phyloP scores from a whole-genome alignment of 2,113 vertebrate species.

The Ptyas mucosa region DNA sequence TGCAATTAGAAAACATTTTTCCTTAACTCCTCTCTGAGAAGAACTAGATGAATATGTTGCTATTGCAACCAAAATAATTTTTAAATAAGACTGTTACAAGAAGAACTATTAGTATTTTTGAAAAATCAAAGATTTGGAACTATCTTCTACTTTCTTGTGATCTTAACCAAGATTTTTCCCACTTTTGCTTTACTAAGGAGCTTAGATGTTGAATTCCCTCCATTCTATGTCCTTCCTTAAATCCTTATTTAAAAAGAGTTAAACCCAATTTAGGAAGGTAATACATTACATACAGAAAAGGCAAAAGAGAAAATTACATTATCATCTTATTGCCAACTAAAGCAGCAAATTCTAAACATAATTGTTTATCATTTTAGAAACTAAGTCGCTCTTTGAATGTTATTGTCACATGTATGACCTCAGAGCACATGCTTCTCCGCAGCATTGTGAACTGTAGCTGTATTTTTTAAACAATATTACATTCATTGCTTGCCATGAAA shows the following conservation, averaged over 20 bases:
- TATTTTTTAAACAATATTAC: neutral
- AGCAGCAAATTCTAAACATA: neutral
- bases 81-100: conserved; percentile 11
- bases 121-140: conserved; percentile 19
- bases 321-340: neutral
- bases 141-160: neutral
- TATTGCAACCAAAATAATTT: conserved; percentile 23
- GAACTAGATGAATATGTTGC: conserved; percentile 26
- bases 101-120: neutral
- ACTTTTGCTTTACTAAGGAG: neutral
- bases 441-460: no score
- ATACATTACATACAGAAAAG: neutral
- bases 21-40: conserved; percentile 15
- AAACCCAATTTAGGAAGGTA: neutral
- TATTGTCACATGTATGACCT: neutral
- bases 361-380: neutral
- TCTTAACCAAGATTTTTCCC: neutral
- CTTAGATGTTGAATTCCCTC: conserved; percentile 24
- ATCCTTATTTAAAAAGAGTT: neutral
- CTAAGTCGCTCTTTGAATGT: neutral
- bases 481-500: neutral
- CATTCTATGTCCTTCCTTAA: neutral
- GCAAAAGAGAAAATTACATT: neutral
- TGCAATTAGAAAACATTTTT: conserved; percentile 28
- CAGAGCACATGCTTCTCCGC: neutral